Evolutionary conservation across 2,797 vertebrate species (phyloP).

Genomic region (Fratercula arctica): DNA sequence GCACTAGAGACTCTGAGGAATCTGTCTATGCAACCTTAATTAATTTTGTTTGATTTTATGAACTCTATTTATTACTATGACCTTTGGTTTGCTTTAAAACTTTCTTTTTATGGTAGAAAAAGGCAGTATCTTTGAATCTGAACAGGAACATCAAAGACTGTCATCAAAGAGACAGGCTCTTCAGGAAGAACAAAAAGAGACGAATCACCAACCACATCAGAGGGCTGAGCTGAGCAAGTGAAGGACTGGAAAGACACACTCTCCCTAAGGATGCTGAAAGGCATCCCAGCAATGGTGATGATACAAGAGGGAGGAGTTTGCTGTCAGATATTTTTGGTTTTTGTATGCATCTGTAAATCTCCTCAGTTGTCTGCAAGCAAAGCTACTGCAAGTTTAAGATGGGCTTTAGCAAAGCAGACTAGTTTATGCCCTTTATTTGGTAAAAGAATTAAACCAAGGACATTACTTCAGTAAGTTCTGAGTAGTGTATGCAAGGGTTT

Average conservation of each 20-base stretch:
- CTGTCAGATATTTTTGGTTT: not conserved
- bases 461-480: not conserved
- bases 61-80: conserved; percentile 42
- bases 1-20: not conserved
- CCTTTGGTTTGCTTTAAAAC: conserved; percentile 23
- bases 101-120: conserved; percentile 1
- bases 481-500: not conserved
- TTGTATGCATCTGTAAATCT: not conserved
- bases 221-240: conserved; percentile 1
- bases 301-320: not conserved
- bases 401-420: not conserved
- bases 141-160: conserved; percentile 48
- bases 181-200: conserved; percentile 58
- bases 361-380: not conserved
- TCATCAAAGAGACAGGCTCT: conserved; percentile 48
- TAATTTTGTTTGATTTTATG: conserved; percentile 61
- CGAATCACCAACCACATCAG: conserved; percentile 35
- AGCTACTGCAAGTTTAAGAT: not conserved
- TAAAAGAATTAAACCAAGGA: not conserved
- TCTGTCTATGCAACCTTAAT: conserved; percentile 24
- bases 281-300: not conserved
- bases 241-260: not conserved
- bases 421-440: not conserved
- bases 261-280: conserved; percentile 31
- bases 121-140: conserved; percentile 29